phyloP scores from a whole-genome alignment of 2,888 invertebrate species.

The Erebia aethiops region DNA sequence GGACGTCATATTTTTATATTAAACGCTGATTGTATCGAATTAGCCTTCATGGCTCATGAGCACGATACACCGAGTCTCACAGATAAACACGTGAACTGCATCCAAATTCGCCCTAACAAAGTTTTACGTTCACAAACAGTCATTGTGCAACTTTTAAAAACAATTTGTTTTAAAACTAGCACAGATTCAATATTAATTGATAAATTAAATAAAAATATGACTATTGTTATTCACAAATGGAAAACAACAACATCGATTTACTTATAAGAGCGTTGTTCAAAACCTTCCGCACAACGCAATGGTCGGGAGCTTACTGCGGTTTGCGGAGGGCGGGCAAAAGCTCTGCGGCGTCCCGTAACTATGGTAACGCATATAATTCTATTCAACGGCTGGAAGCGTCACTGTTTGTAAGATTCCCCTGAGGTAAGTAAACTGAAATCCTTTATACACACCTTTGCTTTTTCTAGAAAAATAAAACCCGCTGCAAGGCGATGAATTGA shows the following conservation, averaged over 20 bases:
- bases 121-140: slow-evolving; percentile 21
- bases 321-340: slow-evolving; percentile 75
- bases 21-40: slow-evolving; percentile 52
- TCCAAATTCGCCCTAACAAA: slow-evolving; percentile 55
- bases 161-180: neutral
- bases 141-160: slow-evolving; percentile 11
- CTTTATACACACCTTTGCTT: neutral
- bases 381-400: slow-evolving; percentile 27
- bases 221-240: slow-evolving; percentile 40
- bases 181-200: neutral
- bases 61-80: slow-evolving; percentile 61
- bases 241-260: slow-evolving; percentile 36
- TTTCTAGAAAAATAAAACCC: slow-evolving; percentile 4
- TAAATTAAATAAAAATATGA: slow-evolving; percentile 11
- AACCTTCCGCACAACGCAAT: slow-evolving; percentile 52
- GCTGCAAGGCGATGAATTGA: neutral
- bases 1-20: slow-evolving; percentile 68
- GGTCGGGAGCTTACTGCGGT: slow-evolving; percentile 69
- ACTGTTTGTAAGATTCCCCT: slow-evolving; percentile 3
- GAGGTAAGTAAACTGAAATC: slow-evolving; percentile 4
- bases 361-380: slow-evolving; percentile 56
- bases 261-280: slow-evolving; percentile 36
- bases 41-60: slow-evolving; percentile 71
- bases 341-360: slow-evolving; percentile 78
- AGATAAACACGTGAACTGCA: slow-evolving; percentile 72